A percentile compares a stretch with the other conserved stretches of the same genome.
These are phyloP conservation scores for Collichthys lucidus DNA, from an alignment of 2,113 vertebrate species.

Conservation along the genomic window DNA sequence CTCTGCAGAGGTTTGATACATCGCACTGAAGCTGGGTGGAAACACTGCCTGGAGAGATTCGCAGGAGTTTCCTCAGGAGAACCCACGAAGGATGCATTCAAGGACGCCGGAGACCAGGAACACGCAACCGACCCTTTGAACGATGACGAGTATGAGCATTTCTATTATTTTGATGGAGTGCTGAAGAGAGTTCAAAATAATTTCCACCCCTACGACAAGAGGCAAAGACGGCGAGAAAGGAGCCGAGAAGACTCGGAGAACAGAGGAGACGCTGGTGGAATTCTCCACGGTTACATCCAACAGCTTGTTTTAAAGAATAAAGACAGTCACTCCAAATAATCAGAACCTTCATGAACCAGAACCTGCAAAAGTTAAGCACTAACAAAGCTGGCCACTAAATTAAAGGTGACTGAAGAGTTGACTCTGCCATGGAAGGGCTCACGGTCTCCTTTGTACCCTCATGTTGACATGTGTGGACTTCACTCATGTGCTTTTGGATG, in stretches of 20 bases:
- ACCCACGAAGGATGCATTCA: neutral
- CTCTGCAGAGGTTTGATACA: slow-evolving; percentile 67
- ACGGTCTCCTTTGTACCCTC: no score
- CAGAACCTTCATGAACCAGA: no score
- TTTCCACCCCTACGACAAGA: neutral
- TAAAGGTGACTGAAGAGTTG: neutral
- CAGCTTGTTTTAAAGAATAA: slow-evolving; percentile 21
- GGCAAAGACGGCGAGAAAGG: neutral
- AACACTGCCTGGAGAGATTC: slow-evolving; percentile 56
- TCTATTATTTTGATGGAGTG: slow-evolving; percentile 72
- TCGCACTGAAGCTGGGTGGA: slow-evolving; percentile 58
- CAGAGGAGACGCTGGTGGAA: neutral
- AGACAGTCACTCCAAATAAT: neutral
- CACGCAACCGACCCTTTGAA: neutral
- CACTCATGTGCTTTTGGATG: neutral
- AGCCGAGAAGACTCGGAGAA: neutral
- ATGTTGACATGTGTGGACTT: neutral
- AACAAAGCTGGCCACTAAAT: neutral
- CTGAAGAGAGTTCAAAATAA: slow-evolving; percentile 54
- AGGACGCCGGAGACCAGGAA: neutral
- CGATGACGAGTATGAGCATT: slow-evolving; percentile 45
- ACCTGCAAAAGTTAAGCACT: no score
- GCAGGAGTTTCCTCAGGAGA: neutral
- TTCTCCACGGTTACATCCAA: slow-evolving; percentile 25
- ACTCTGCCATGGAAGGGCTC: neutral